Base-by-base conservation (phyloP, 2,113 vertebrate genomes). In the Saccopteryx bilineata region DNA sequence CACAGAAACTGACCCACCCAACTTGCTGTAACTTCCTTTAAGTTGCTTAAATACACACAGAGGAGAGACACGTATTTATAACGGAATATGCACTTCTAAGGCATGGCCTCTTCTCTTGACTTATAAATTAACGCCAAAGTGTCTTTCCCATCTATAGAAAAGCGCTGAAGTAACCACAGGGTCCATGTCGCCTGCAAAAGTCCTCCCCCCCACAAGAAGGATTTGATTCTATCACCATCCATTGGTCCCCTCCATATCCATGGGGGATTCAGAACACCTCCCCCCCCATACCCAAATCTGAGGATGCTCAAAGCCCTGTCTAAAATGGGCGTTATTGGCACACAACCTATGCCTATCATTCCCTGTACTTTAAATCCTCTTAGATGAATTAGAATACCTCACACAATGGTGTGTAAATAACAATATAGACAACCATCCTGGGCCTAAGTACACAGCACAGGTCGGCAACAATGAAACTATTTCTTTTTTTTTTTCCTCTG, bases 221-320 rank as follows among this genome's bases (percentile, higher is more conserved):
- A 63, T 56, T 4, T 60, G n/a, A 79, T 56, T 28, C 61, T 9
- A 31, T 39, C 28, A 17, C n/a, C 48, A 23, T n/a, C 12, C 52
- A 8, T 15, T 2, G 3, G 0, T 4, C 31, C 76, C 76, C 76
- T 33, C 19, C 10, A 1, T 13, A 2, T 10, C 52, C 2, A 3
- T 1, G 7, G 31, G 76, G 8, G 52, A 33, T 1, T 31, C 31
- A 14, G 76, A 46, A 58, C 31, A 18, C 54, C 54, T 19, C 0
- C 31, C 31, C 54, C 54, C 31, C 0, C 1, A 79, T 12, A 33
- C 52, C 54, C 13, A 23, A 12, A 4, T 6, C 76, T 11, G 0
- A 10, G 52, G 52, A 12, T 26, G 26, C 31, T 13, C 76, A 3
- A 21, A n/a, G 7, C 54, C 18, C 52, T 56, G 1, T 23, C 7